Evolutionary conservation across 2,888 invertebrate species (phyloP).

Genomic region (Noctua pronuba): DNA sequence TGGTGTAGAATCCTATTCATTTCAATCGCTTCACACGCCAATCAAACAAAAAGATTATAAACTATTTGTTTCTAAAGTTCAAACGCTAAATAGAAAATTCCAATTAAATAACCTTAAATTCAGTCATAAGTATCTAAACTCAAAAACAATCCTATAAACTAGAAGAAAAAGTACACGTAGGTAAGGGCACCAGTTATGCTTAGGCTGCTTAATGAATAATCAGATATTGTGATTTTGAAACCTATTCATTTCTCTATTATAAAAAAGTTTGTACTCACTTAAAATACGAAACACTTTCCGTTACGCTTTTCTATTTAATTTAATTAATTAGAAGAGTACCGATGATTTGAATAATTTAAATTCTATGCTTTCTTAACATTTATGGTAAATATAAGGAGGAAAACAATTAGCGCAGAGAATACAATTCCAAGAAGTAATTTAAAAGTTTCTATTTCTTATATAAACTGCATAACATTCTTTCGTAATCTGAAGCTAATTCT

Average conservation of each 20-base stretch:
- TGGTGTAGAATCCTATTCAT: neutral
- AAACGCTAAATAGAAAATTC: neutral
- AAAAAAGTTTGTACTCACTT: neutral
- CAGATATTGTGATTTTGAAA: neutral
- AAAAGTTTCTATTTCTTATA: conserved; percentile 15
- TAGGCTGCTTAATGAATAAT: neutral
- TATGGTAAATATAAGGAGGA: conserved; percentile 25
- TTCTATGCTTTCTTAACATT: conserved; percentile 32
- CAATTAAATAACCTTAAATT: neutral
- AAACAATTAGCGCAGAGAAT: conserved; percentile 6
- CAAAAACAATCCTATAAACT: neutral
- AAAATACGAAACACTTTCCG: neutral
- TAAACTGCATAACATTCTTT: conserved; percentile 21
- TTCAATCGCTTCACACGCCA: neutral
- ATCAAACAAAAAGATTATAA: neutral
- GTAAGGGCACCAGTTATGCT: neutral
- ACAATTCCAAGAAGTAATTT: conserved; percentile 31
- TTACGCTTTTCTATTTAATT: conserved; percentile 18
- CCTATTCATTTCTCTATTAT: neutral
- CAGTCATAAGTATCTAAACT: neutral
- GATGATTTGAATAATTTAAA: neutral
- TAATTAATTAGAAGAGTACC: neutral
- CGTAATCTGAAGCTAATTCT: conserved; percentile 22
- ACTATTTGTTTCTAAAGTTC: neutral
- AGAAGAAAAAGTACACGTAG: neutral